These are phyloP conservation scores for Mystacides longicornis DNA, from an alignment of 2,888 invertebrate species.

Conservation along the genomic window DNA sequence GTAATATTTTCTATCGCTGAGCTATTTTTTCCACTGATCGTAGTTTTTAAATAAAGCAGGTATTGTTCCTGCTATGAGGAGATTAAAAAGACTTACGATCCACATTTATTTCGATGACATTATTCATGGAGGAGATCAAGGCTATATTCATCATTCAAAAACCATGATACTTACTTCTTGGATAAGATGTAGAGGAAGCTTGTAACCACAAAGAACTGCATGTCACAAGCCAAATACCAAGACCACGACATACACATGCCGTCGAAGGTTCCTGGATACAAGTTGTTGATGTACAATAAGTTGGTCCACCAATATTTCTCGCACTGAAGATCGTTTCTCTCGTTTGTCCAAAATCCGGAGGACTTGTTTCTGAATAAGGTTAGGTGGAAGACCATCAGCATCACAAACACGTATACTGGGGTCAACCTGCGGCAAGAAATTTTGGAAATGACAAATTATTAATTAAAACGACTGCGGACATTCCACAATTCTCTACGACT, in stretches of 20 bases:
- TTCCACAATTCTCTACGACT: background rate
- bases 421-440: conserved; percentile 34
- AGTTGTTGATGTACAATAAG: conserved; percentile 27
- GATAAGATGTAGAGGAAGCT: conserved; percentile 16
- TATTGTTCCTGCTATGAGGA: no score
- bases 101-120: no score
- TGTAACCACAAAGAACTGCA: conserved; percentile 21
- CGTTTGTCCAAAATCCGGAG: conserved; percentile 34
- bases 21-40: no score
- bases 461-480: background rate
- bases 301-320: conserved; percentile 46
- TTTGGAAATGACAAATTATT: background rate
- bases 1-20: no score
- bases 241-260: conserved; percentile 41
- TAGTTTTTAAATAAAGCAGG: no score
- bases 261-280: conserved; percentile 22
- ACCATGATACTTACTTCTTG: conserved; percentile 12
- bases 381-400: conserved; percentile 35
- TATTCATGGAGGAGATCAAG: no score
- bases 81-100: no score
- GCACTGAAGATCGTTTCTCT: conserved; percentile 36
- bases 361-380: conserved; percentile 33
- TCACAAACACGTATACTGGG: conserved; percentile 37
- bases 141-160: background rate
- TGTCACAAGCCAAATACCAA: conserved; percentile 33